These are phyloP conservation scores for Acropternis orthonyx DNA, from an alignment of 2,797 vertebrate species.

Conservation along the genomic window DNA sequence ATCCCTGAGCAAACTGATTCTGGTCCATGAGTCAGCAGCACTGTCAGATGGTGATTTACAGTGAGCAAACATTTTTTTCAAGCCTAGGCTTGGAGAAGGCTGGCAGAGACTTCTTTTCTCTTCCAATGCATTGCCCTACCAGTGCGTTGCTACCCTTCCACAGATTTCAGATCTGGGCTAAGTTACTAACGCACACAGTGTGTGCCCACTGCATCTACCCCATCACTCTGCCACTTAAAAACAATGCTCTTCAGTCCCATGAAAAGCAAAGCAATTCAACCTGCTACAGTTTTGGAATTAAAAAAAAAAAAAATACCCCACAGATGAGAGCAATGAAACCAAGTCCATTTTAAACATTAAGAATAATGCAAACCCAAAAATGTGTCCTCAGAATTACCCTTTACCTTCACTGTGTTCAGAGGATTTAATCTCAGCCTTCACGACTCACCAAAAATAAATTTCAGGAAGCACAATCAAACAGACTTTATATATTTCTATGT, in stretches of 20 bases:
- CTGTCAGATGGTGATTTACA: neutral
- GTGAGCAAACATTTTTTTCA: neutral
- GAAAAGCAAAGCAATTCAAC: neutral
- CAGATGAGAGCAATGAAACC: fast-evolving
- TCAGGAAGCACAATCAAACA: neutral
- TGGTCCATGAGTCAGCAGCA: neutral
- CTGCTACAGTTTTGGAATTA: neutral
- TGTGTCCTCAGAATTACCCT: neutral
- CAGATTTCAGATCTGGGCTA: neutral
- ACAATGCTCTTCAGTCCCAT: neutral
- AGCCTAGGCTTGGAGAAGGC: neutral
- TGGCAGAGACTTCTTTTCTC: neutral
- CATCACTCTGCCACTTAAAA: neutral
- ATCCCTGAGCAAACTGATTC: neutral
- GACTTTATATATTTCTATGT: neutral
- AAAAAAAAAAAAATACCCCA: neutral
- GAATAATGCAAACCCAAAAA: neutral
- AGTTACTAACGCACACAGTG: neutral
- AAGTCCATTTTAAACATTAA: neutral
- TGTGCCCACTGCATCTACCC: neutral
- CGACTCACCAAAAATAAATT: neutral
- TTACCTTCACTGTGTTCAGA: neutral
- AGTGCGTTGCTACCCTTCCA: neutral
- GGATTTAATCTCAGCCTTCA: neutral
- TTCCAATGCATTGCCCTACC: neutral